These are phyloP conservation scores for Hypotaenidia philippensis DNA, from an alignment of 2,797 vertebrate species.

Conservation along the genomic window DNA sequence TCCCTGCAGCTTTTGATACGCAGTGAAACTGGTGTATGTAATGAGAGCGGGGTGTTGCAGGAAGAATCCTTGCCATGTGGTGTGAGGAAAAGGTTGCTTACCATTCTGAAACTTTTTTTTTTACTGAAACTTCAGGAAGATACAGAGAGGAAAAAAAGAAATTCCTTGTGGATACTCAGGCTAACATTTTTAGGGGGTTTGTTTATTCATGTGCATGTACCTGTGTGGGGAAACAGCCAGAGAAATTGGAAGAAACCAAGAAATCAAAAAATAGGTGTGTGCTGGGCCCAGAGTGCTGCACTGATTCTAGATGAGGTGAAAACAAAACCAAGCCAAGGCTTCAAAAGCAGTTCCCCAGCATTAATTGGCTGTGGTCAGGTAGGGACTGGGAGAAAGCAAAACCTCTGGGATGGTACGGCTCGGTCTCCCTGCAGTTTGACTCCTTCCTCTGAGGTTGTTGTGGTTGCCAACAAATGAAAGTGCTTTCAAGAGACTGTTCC, in stretches of 20 bases:
- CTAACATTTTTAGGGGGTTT: neutral
- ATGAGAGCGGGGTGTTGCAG: neutral
- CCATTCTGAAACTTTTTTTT: neutral
- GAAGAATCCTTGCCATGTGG: neutral
- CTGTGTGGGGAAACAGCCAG: neutral
- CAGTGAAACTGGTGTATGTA: neutral
- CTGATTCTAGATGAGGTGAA: neutral
- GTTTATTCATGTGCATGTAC: neutral
- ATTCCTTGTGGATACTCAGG: neutral
- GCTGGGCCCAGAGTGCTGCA: neutral
- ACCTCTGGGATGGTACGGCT: neutral
- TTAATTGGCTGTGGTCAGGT: neutral
- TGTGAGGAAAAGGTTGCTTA: neutral
- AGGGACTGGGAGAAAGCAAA: neutral
- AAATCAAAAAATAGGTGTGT: neutral
- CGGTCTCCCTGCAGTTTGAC: neutral
- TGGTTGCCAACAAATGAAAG: neutral
- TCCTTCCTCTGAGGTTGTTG: neutral
- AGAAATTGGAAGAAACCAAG: neutral
- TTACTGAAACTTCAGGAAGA: neutral
- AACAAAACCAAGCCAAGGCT: neutral
- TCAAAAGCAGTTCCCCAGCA: neutral
- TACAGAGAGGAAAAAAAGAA: accelerated
- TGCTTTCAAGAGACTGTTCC: neutral
- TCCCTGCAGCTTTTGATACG: neutral